phyloP scores from a whole-genome alignment of 1,140 invertebrate genomes.

The Drosophila arizonae region DNA sequence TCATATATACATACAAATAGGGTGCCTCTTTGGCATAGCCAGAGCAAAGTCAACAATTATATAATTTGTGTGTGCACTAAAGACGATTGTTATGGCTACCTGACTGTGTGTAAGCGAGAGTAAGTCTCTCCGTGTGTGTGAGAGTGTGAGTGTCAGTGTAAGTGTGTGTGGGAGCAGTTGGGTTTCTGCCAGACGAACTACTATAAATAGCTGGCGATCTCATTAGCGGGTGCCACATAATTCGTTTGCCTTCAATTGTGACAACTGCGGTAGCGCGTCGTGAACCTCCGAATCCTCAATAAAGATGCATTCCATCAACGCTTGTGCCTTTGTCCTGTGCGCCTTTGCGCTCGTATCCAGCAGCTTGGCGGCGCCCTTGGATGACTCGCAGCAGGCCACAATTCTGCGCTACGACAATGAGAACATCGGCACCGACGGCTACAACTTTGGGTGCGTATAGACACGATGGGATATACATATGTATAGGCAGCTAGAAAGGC shows the following conservation, averaged over 20 bases:
- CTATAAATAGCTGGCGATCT: slow-evolving; percentile 65
- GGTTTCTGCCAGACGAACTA: slow-evolving; percentile 19
- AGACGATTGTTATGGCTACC: slow-evolving; percentile 55
- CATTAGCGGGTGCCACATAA: slow-evolving; percentile 59
- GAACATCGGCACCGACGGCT: slow-evolving; percentile 83
- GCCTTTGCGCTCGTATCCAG: slow-evolving; percentile 44
- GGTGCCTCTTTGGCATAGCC: neutral
- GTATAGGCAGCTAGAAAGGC: neutral
- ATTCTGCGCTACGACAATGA: slow-evolving; percentile 83
- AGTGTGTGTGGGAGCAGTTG: slow-evolving; percentile 8
- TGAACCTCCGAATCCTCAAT: neutral
- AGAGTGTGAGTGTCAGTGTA: slow-evolving; percentile 13
- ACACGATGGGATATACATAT: neutral
- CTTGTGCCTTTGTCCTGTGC: slow-evolving; percentile 57
- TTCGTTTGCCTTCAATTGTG: slow-evolving; percentile 65
- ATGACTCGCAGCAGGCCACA: slow-evolving; percentile 74
- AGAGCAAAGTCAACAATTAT: slow-evolving; percentile 58
- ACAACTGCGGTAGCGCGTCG: slow-evolving; percentile 56
- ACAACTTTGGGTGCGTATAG: slow-evolving; percentile 79
- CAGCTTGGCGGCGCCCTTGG: slow-evolving; percentile 61
- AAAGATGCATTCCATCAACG: slow-evolving; percentile 54
- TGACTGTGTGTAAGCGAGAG: slow-evolving; percentile 17
- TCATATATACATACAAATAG: neutral
- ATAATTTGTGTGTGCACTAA: slow-evolving; percentile 59
- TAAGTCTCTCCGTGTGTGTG: neutral